Base-by-base conservation (phyloP, 2,797 vertebrate species). In the Momotus momota region DNA sequence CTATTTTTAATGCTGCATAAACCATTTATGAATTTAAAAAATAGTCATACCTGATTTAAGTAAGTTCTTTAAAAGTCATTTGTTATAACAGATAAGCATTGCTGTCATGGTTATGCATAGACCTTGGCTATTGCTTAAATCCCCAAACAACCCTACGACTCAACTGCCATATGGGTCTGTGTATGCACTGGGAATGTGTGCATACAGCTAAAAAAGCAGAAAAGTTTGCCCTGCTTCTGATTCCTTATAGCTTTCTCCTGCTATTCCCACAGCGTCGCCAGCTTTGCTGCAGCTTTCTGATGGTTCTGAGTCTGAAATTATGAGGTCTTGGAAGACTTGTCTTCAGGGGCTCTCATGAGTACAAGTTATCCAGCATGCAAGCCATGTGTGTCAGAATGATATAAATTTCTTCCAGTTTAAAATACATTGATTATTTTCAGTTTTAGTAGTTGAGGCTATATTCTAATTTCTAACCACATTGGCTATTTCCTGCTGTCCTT, bases 121-220 rank as follows among this genome's bases (percentile, higher is more conserved):
- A 49, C 23, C 19, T 43, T 82, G 65, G 27, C 41, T 64, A 8
- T 7, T 74, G 16, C 29, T 54, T 81, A 31, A 33, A 67, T 65
- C 73, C n/a, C 33, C 57, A 64, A 78, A 66, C 18, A 65, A 11
- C 14, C 4, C 22, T 49, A 1, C 1, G 3, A 23, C 67, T 64
- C 51, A 67, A 38, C 45, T 67, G 52, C 40, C 41, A 4, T 1
- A 13, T 35, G 35, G n/a, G 8, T 58, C 46, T 54, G 4, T 35
- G 33, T 15, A 4, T 3, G 3, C 1, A 1, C 49, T 55, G 55
- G n/a, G 55, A 75, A 51, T 1, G 0, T 5, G 3, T 14, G 2
- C 23, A 12, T 5, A 45, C 15, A 49, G 31, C 27, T 73, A 3
- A 77, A 82, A 85, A 66, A 29, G 3, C 18, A 51, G 25, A 26